Evolutionary conservation across 2,113 vertebrate species (phyloP), one percentile per base, ranked within the genome.

Genomic region (Delphinapterus leucas): DNA sequence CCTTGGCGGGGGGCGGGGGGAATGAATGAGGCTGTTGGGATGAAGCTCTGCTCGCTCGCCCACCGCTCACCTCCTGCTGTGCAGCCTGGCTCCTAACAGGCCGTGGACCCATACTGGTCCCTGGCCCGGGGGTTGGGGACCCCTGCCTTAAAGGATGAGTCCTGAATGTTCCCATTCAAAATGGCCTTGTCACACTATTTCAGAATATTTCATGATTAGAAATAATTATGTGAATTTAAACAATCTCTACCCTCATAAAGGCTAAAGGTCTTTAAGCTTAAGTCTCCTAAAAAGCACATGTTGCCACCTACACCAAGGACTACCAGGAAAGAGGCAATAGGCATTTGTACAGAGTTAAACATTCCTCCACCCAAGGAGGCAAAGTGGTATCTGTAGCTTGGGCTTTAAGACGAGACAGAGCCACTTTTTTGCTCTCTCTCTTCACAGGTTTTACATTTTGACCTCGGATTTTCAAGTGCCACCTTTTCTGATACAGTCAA

Each of bases 391-490:
- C 17, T 8, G 20, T 47, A 36, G n/a, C 49, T 25, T 26, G 25
- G 33, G 8, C 33, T 82, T 88, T 71, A 84, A 86, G 36, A 74
- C 63, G n/a, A 85, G 44, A 84, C 44, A 49, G 6, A 58, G 53
- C 17, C 36, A 3, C 41, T 21, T 36, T 65, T 60, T 49, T 28
- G 21, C 33, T 79, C 63, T 60, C 47, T 38, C 28, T 44, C 71
- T 67, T 94, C 83, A 65, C 85, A 44, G 60, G 74, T 95, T 97
- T 93, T 70, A 71, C 79, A 93, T 61, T 70, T 41, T 65, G 79
- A 70, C 17, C 28, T 76, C 88, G 33, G 49, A 3, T 60, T 81
- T 86, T 67, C 76, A 76, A 0, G 17, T 33, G 61, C 26, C 47
- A 1, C 83, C 36, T 95, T 96, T 83, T 83, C 70, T 94, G 70